Evolutionary conservation across 2,888 invertebrate species (phyloP), one percentile per base, ranked within the genome.

Genomic region (Pharmacophagus antenor): DNA sequence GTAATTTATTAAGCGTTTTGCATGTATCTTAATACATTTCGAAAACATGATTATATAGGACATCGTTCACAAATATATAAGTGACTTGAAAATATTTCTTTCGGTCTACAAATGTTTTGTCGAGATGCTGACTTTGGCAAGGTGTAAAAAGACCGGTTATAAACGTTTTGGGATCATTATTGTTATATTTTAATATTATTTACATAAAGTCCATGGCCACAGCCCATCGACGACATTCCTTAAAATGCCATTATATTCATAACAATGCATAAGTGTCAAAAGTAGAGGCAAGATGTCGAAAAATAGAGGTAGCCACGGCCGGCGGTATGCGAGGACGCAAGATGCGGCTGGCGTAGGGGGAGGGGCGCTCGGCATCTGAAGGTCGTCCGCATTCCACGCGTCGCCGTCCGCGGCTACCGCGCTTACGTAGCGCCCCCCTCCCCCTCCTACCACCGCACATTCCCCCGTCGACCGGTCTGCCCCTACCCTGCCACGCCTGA

Each of bases 381-480:
- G 90, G 90, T 88, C 90, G 89, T 86, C 90, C 89, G 89, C 90
- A 90, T 90, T 89, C 90, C 89, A 83, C 82, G 84, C 88, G 88
- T 88, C 88, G 87, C 87, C 88, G 87, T 82, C 89, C 88, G 87
- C 88, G 79, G 89, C 90, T 89, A 89, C 90, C 88, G 89, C 89
- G 89, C 88, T 90, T 90, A 90, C 90, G 90, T 90, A 89, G 89
- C 88, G 85, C 86, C 88, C 80, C 63, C 70, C 72, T 65, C 73
- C 66, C 73, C 63, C 64, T 62, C 70, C 69, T 67, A 70, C 57
- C 69, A 71, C 72, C 76, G 73, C 63, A 15, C 31, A 12, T n/a
- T 12, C 15, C 37, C 37, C 37, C 37, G 54, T 54, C 65, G 69
- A 68, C 66, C 69, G 68, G 67, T 68, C 75, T 70, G 67, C 72